Percentiles rank a stretch among this genome's conserved stretches.
phyloP scores from a whole-genome alignment of 2,888 invertebrate species.

The Morpho achilles region DNA sequence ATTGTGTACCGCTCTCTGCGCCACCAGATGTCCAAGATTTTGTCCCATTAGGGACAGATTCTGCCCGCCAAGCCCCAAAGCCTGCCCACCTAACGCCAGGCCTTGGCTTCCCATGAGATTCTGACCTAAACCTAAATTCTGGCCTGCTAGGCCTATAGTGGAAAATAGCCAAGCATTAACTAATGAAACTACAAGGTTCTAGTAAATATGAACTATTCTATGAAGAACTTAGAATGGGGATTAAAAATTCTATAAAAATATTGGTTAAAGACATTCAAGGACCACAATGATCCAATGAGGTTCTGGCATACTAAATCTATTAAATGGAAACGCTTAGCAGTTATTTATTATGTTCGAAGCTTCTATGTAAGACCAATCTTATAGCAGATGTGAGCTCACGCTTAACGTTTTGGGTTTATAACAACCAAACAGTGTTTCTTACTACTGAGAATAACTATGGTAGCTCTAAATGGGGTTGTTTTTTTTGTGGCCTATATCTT shows the following conservation, averaged over 20 bases:
- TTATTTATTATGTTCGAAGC: too few species aligned
- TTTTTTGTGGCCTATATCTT: too few species aligned
- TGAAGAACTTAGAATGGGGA: neutral
- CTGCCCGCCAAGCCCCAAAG: constrained; percentile 49
- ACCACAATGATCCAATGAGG: too few species aligned
- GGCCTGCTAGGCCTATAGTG: constrained; percentile 53
- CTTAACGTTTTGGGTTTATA: too few species aligned
- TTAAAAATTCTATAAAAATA: neutral
- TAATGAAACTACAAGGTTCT: neutral
- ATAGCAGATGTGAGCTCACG: too few species aligned
- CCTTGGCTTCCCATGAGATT: constrained; percentile 43
- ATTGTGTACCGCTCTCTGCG: constrained; percentile 65
- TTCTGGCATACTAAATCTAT: too few species aligned
- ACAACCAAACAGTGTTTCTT: too few species aligned
- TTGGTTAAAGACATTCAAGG: too few species aligned
- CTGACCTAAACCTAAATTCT: constrained; percentile 50
- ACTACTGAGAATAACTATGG: too few species aligned
- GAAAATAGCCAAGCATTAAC: constrained; percentile 10
- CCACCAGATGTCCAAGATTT: constrained; percentile 58
- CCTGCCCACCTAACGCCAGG: constrained; percentile 43
- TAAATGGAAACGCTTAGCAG: too few species aligned
- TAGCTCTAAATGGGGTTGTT: too few species aligned
- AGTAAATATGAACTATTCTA: neutral
- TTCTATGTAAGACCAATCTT: too few species aligned
- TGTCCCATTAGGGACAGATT: constrained; percentile 57